phyloP scores from a whole-genome alignment of 2,797 vertebrate species.

The Dicrostonyx torquatus region DNA sequence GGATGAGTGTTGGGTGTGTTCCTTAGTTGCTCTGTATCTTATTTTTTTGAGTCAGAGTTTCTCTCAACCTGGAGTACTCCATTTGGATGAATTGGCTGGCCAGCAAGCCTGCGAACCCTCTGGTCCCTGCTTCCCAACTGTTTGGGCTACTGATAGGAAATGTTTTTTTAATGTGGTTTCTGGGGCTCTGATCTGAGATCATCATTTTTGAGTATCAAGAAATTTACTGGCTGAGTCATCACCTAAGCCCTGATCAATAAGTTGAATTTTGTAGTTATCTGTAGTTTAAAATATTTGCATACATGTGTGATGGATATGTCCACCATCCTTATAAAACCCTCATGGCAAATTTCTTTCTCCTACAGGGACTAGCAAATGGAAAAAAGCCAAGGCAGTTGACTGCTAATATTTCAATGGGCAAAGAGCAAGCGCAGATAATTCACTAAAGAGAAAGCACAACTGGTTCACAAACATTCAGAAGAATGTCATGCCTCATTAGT shows the following conservation, averaged over 20 bases:
- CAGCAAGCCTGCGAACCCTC: background rate
- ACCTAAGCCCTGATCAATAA: background rate
- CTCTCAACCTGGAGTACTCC: background rate
- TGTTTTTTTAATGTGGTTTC: background rate
- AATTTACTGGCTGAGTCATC: background rate
- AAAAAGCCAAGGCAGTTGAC: background rate
- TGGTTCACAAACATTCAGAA: conserved; percentile 65
- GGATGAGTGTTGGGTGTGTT: background rate
- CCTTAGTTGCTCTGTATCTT: background rate
- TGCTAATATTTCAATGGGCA: conserved; percentile 56
- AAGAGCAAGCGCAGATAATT: conserved; percentile 63
- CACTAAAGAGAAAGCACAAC: conserved; percentile 59
- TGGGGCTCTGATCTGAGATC: background rate
- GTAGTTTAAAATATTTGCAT: conserved; percentile 60
- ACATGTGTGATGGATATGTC: background rate
- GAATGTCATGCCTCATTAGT: conserved; percentile 73
- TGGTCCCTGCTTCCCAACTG: background rate
- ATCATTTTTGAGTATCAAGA: too few species aligned
- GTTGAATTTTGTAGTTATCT: conserved; percentile 35
- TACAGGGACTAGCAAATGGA: conserved; percentile 55
- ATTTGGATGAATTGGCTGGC: background rate
- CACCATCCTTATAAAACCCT: conserved; percentile 45
- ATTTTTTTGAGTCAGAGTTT: background rate
- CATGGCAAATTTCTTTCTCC: conserved; percentile 33
- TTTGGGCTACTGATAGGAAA: background rate